Evolutionary conservation across 2,113 vertebrate species (phyloP).

Genomic region (Oophaga pumilio): DNA sequence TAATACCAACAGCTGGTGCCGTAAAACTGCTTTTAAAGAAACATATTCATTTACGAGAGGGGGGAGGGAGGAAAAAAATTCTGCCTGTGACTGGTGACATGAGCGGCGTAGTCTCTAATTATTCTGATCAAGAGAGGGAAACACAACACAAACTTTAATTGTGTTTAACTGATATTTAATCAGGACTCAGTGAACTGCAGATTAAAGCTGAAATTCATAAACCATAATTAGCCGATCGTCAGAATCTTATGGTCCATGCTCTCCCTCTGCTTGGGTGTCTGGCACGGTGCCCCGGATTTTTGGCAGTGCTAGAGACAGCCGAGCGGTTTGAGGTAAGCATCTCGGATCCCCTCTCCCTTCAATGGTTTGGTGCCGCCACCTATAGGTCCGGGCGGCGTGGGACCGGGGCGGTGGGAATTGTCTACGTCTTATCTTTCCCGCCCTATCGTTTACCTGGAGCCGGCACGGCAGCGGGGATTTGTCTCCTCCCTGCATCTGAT

Average conservation of each 20-base stretch:
- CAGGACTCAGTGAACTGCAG: conserved; percentile 87
- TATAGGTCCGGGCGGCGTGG: background rate
- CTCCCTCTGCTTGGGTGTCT: conserved; percentile 84
- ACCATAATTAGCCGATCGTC: conserved; percentile 88
- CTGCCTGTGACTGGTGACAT: conserved; percentile 85
- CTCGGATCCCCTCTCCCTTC: conserved; percentile 11
- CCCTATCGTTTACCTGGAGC: background rate
- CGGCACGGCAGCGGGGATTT: background rate
- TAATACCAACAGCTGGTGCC: conserved; percentile 86
- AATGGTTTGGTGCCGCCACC: background rate
- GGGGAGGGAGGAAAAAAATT: conserved; percentile 70
- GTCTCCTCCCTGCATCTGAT: background rate
- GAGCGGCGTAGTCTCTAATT: conserved; percentile 86
- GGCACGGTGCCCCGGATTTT: conserved; percentile 84
- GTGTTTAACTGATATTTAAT: conserved; percentile 90
- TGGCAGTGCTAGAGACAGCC: conserved; percentile 47
- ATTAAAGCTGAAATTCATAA: conserved; percentile 90
- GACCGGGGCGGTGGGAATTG: background rate
- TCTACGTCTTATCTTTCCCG: background rate
- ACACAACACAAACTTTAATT: conserved; percentile 90
- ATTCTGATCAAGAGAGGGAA: conserved; percentile 87
- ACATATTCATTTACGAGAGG: conserved; percentile 78
- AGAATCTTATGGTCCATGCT: conserved; percentile 86
- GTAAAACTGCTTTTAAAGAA: conserved; percentile 87
- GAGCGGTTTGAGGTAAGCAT: conserved; percentile 10